These are phyloP conservation scores for Apodemia zela DNA, from an alignment of 2,888 invertebrate species.

Conservation along the genomic window DNA sequence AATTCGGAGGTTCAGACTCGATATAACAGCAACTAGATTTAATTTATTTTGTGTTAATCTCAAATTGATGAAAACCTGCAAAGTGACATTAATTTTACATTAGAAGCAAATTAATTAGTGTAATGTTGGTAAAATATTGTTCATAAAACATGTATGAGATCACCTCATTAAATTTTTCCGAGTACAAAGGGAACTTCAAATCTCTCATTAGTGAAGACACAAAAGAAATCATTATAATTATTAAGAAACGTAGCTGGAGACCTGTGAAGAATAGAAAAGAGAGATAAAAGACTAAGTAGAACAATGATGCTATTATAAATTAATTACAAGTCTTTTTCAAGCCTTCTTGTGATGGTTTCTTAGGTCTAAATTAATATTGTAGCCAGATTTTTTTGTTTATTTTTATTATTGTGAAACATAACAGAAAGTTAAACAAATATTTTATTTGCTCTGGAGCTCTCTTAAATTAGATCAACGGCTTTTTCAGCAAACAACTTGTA, in stretches of 20 bases:
- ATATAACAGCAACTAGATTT: too few relatives aligned
- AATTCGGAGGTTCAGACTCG: too few relatives aligned
- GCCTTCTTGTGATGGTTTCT: too few relatives aligned
- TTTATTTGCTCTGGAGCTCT: too few relatives aligned
- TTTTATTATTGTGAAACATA: too few relatives aligned
- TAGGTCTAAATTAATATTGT: background rate
- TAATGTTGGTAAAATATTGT: slow-evolving; percentile 6
- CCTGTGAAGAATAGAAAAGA: slow-evolving; percentile 12
- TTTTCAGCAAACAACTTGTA: too few relatives aligned
- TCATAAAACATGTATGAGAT: slow-evolving; percentile 19
- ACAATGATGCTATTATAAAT: slow-evolving; percentile 7
- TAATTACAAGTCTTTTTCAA: background rate
- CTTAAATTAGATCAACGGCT: too few relatives aligned
- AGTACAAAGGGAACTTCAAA: slow-evolving; percentile 29
- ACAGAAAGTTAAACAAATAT: too few relatives aligned
- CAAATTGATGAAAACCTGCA: too few relatives aligned
- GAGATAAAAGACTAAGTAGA: slow-evolving; percentile 10
- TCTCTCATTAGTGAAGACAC: slow-evolving; percentile 34
- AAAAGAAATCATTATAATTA: slow-evolving; percentile 52
- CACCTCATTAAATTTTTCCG: slow-evolving; percentile 22
- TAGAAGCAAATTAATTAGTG: background rate
- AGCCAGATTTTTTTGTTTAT: background rate
- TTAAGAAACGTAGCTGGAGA: slow-evolving; percentile 45
- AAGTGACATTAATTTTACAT: background rate
- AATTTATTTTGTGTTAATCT: too few relatives aligned